phyloP scores from a whole-genome alignment of 2,797 vertebrate genomes.

The Cottoperca gobio region DNA sequence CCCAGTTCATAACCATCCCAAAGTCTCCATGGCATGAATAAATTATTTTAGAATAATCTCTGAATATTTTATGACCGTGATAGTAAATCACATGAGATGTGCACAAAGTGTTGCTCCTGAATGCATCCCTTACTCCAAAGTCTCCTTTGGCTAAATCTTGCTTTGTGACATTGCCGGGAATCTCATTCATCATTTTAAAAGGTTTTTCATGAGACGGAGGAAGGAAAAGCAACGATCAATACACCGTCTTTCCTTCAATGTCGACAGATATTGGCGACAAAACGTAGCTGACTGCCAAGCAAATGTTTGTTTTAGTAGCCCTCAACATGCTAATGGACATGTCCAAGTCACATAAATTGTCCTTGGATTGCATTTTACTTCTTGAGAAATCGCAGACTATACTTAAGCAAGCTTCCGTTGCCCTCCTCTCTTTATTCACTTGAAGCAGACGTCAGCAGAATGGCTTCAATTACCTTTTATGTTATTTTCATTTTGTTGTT shows the following conservation, averaged over 20 bases:
- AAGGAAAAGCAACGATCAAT: constrained; percentile 22
- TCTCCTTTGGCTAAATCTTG: constrained; percentile 9
- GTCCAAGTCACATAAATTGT: not conserved
- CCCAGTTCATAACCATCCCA: constrained; percentile 5
- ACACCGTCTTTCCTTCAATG: constrained; percentile 12
- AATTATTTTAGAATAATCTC: constrained; percentile 22
- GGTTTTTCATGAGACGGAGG: constrained; percentile 2
- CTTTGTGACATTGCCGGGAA: constrained; percentile 10
- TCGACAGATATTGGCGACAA: constrained; percentile 6
- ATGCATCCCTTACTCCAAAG: not conserved
- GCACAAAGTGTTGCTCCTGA: constrained; percentile 3
- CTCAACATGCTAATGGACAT: not conserved
- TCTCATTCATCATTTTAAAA: constrained; percentile 47
- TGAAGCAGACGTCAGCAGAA: constrained; percentile 3
- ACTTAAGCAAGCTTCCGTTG: constrained; percentile 13
- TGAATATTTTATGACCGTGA: constrained; percentile 47
- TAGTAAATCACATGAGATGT: constrained; percentile 28
- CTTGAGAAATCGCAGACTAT: not conserved
- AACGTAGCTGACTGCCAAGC: not conserved
- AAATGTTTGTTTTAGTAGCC: not conserved
- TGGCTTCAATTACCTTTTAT: constrained; percentile 15
- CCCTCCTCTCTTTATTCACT: not conserved
- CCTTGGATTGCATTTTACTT: not conserved
- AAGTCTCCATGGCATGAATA: constrained; percentile 11
- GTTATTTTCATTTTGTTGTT: constrained; percentile 35